Conservation (phyloP, 2,797 vertebrate species). For the Iguana delicatissima region DNA sequence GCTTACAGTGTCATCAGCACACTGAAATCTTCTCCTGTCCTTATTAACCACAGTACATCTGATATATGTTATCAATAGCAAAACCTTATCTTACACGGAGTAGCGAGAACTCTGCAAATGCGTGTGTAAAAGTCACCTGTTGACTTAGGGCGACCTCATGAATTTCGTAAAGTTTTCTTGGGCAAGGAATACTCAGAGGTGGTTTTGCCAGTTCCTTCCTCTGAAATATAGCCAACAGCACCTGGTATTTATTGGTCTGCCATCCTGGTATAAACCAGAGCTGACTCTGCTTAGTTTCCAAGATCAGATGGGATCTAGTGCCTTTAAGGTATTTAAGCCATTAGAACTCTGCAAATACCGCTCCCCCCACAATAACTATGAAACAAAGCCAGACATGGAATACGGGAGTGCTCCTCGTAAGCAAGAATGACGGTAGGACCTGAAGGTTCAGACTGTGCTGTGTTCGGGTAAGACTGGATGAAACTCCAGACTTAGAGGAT, state of each 20-base stretch:
- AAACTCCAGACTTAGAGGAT: constrained; percentile 52
- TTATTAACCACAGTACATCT: not conserved
- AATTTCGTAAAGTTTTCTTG: too few relatives aligned
- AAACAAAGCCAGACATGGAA: constrained; percentile 51
- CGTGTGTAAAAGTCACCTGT: too few relatives aligned
- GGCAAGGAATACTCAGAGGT: too few relatives aligned
- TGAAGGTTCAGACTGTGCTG: constrained; percentile 60
- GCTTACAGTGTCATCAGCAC: not conserved
- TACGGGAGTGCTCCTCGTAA: constrained; percentile 71
- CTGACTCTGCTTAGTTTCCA: too few relatives aligned
- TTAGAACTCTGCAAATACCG: constrained; percentile 43
- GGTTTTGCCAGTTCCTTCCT: too few relatives aligned
- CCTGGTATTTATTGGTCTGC: too few relatives aligned
- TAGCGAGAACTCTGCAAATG: constrained; percentile 41
- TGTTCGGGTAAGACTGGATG: constrained; percentile 44
- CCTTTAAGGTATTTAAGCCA: too few relatives aligned
- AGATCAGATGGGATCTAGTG: too few relatives aligned
- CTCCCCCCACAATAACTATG: constrained; percentile 59
- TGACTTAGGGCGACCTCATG: too few relatives aligned
- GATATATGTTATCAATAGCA: not conserved
- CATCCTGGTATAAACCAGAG: too few relatives aligned
- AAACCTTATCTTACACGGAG: constrained; percentile 38
- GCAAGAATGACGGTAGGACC: constrained; percentile 69
- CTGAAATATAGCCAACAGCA: too few relatives aligned
- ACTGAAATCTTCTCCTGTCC: constrained; percentile 38